These are phyloP conservation scores for Tachystola acroxantha DNA, from an alignment of 2,888 invertebrate species.

Conservation along the genomic window DNA sequence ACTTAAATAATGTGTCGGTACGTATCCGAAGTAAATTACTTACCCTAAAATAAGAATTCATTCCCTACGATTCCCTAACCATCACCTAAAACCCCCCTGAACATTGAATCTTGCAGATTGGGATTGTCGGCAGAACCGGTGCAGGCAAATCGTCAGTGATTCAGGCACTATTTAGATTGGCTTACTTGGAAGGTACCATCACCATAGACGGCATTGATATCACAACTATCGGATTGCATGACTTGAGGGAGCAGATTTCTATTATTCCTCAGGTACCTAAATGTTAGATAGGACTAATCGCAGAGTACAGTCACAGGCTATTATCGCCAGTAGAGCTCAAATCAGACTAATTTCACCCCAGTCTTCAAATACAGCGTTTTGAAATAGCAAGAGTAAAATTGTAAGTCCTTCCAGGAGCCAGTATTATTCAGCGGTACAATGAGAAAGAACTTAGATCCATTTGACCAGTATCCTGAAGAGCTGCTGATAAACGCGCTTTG, in stretches of 20 bases:
- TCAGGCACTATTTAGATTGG: slow-evolving; percentile 81
- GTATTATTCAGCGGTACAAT: slow-evolving; percentile 91
- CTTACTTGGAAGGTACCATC: slow-evolving; percentile 81
- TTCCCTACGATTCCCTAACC: no score
- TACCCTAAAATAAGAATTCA: no score
- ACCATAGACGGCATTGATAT: slow-evolving; percentile 83
- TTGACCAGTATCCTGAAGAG: slow-evolving; percentile 84
- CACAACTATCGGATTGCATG: slow-evolving; percentile 75
- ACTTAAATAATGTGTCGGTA: no score
- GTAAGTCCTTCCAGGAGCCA: no score
- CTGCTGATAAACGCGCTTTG: slow-evolving; percentile 87
- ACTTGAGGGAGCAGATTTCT: slow-evolving; percentile 79
- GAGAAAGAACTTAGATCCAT: slow-evolving; percentile 89
- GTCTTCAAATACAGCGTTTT: no score
- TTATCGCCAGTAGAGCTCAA: no score
- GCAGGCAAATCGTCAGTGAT: slow-evolving; percentile 85
- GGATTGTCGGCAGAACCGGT: slow-evolving; percentile 83
- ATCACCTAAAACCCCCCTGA: no score
- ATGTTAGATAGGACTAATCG: no score
- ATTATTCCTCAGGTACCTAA: slow-evolving; percentile 81
- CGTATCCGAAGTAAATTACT: no score
- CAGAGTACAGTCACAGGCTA: no score
- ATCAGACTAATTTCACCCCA: no score
- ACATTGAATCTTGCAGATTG: slow-evolving; percentile 59
- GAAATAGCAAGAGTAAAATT: no score